Evolutionary conservation across 2,888 invertebrate genomes (phyloP), one percentile per base, ranked within the genome.

Genomic region (Tridacna gigas): DNA sequence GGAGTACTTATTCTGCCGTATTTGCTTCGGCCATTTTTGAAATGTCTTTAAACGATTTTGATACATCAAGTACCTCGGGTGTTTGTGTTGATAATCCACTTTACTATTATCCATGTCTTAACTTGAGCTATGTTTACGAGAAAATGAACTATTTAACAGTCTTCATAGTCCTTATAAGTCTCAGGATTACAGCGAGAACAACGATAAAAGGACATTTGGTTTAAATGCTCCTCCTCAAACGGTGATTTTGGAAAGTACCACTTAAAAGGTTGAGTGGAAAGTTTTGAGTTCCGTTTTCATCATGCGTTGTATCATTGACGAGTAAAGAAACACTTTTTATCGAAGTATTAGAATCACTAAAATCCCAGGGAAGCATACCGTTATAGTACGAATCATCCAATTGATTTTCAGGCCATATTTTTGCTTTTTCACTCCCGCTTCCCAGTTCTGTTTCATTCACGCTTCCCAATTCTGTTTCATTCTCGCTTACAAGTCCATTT

Each of bases 131-230:
- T n/a, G 65, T 65, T 25, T 3, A 22, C 15, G 28, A 65, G 25
- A 26, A 65, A 65, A 65, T 26, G 28, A 28, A 26, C 11, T 45
- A 15, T 26, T 3, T 67, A 26, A 5, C 28, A 45, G 12, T 69
- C 45, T 22, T 56, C 74, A 26, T 74, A 74, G 51, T 51, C 56
- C 22, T 74, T 74, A 74, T 74, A 74, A 56, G 56, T 74, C 2
- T 51, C 5, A 18, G 74, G 74, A 56, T 74, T 51, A 20, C 74
- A 74, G 0, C 28, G 22, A 20, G 25, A 4, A 56, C 74, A 74
- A 4, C 22, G 20, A 22, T 48, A 22, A 22, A 47, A 37, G 1
- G 74, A 15, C 26, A 74, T 74, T 56, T 25, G 56, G 26, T 74
- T 56, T 15, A 26, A n/a, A 56, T 74, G 74, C 13, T 22, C 22